These are phyloP conservation scores for Mimumesa dahlbomi DNA, from an alignment of 2,888 invertebrate species.

Conservation along the genomic window DNA sequence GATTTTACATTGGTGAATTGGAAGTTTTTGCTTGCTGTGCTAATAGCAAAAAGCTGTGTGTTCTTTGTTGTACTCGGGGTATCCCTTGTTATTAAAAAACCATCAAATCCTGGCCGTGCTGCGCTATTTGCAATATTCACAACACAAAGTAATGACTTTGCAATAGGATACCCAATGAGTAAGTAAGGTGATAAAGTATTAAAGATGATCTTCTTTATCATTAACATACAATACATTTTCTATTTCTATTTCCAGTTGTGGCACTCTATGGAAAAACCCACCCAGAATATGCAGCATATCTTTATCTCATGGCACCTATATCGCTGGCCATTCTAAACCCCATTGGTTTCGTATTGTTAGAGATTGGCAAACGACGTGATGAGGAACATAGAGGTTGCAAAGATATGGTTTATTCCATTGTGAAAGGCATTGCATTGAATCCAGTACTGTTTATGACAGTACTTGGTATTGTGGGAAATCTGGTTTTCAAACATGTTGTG, in stretches of 20 bases:
- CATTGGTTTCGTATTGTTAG: constrained; percentile 93
- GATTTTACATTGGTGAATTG: constrained; percentile 93
- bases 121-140: constrained; percentile 97
- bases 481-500: constrained; percentile 88
- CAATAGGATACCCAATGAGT: constrained; percentile 97
- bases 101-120: constrained; percentile 90
- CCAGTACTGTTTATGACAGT: constrained; percentile 96
- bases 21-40: constrained; percentile 92
- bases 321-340: constrained; percentile 96
- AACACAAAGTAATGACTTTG: constrained; percentile 98
- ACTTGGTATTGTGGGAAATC: constrained; percentile 93
- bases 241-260: constrained; percentile 83
- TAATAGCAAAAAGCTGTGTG: constrained; percentile 91
- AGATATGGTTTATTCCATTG: constrained; percentile 69
- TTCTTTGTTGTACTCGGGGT: constrained; percentile 90
- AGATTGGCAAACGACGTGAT: constrained; percentile 85
- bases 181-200: constrained; percentile 75
- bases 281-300: constrained; percentile 93
- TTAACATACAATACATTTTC: constrained; percentile 17
- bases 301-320: constrained; percentile 97
- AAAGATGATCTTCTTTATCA: constrained; percentile 41
- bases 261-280: constrained; percentile 92
- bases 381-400: constrained; percentile 66
- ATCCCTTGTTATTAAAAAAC: constrained; percentile 89
- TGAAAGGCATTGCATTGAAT: constrained; percentile 90